A percentile compares a stretch with the other conserved stretches of the same genome.
Conservation (phyloP, 1,140 invertebrate species). For the Drosophila parvula region DNA sequence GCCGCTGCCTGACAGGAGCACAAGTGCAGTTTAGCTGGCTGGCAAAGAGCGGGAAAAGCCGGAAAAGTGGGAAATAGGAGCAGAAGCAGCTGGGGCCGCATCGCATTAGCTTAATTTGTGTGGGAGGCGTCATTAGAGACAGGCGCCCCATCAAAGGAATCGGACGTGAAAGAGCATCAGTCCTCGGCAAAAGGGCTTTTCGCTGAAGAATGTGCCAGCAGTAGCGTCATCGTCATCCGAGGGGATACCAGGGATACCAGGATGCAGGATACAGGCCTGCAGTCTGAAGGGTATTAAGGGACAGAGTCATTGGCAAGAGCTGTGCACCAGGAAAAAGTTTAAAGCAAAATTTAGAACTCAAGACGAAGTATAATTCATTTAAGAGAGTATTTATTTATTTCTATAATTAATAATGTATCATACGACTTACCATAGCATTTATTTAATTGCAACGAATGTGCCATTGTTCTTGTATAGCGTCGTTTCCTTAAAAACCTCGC, state of each 20-base stretch:
- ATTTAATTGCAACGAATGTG: too few species aligned
- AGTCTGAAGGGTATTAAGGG: slow-evolving; percentile 6
- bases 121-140: slow-evolving; percentile 71
- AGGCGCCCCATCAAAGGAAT: slow-evolving; percentile 61
- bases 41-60: slow-evolving; percentile 4
- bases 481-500: too few species aligned
- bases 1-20: slow-evolving; percentile 57
- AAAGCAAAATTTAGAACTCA: background rate
- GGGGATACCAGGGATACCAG: background rate
- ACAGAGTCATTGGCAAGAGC: background rate
- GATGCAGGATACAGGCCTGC: background rate
- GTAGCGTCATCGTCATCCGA: slow-evolving; percentile 11
- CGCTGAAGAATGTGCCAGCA: slow-evolving; percentile 53
- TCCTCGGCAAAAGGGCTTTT: slow-evolving; percentile 43
- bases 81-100: slow-evolving; percentile 36
- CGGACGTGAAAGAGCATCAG: slow-evolving; percentile 54
- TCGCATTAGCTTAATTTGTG: slow-evolving; percentile 79
- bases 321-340: background rate
- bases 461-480: too few species aligned
- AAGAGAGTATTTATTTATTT: too few species aligned
- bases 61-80: slow-evolving; percentile 20
- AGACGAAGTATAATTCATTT: too few species aligned
- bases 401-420: too few species aligned
- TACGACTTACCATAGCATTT: too few species aligned
- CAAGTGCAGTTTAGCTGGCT: slow-evolving; percentile 63